Evolutionary conservation across 2,888 invertebrate genomes (phyloP).

Genomic region (Diarsia brunnea): DNA sequence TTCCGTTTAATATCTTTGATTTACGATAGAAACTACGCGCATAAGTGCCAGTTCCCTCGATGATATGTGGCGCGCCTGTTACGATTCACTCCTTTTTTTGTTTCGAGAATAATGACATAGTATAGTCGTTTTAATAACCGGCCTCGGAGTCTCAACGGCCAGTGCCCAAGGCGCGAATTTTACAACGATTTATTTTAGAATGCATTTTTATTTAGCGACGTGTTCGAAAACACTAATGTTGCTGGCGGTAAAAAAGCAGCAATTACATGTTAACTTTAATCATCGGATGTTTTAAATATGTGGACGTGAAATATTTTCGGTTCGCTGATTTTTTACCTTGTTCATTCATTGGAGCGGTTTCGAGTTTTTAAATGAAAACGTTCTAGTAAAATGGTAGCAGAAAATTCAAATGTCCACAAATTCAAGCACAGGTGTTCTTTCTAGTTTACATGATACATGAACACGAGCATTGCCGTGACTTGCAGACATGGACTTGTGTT

Average conservation of each 20-base stretch:
- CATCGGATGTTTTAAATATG: constrained; percentile 62
- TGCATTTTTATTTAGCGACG: constrained; percentile 78
- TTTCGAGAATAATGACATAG: constrained; percentile 88
- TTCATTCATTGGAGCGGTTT: constrained; percentile 53
- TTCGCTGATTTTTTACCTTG: constrained; percentile 58
- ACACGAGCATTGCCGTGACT: constrained; percentile 71
- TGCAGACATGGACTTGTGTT: constrained; percentile 75
- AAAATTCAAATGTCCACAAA: constrained; percentile 24
- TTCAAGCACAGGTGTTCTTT: constrained; percentile 52
- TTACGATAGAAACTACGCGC: constrained; percentile 90
- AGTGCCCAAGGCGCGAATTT: constrained; percentile 83
- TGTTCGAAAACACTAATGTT: constrained; percentile 74
- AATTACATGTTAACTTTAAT: constrained; percentile 65
- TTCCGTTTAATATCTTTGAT: constrained; percentile 91
- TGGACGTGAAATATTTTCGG: constrained; percentile 58
- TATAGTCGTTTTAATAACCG: constrained; percentile 88
- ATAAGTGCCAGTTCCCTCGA: constrained; percentile 88
- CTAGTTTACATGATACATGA: constrained; percentile 72
- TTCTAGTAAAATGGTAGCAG: constrained; percentile 18
- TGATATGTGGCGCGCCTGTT: constrained; percentile 88
- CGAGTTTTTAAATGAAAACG: constrained; percentile 27
- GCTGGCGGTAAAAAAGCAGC: constrained; percentile 60
- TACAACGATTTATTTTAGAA: constrained; percentile 83
- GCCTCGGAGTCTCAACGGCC: constrained; percentile 75
- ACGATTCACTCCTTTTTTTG: constrained; percentile 87